Base-by-base conservation (phyloP, 92 coral and sea anemone species). In the Phenganax stokvisi region DNA sequence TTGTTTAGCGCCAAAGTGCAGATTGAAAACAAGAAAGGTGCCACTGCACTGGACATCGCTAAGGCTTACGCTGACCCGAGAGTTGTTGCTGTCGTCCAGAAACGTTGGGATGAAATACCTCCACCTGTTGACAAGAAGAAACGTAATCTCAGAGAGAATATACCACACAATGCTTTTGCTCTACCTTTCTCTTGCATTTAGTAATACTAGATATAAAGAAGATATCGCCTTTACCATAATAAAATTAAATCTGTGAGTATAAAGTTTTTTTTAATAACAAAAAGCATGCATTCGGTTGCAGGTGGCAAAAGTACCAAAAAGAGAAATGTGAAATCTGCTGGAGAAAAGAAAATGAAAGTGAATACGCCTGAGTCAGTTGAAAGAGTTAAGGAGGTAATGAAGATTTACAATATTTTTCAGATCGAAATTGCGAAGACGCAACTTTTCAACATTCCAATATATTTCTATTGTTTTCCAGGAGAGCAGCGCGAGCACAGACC, bases 81-180 rank as follows among this genome's bases (percentile, higher is more conserved):
- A 54, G 99, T 96, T 53, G 88, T 92, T 17, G 92, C 97, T 8
- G 86, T 96, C 77, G 97, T 96, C 6, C 99, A 96, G 85, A 96
- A 96, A 80, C 76, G 99, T 75, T 96, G 99, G 99, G 99, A 96
- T 81, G 99, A 96, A 84, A 96, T 96, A 10, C 99, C 99, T 30
- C 99, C 99, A 0, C 99, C 99, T 1, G 99, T 96, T 74, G 91
- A 96, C 60, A 96, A 96, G 82, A 79, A 76, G 29, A 93, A 93
- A 83, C 91, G 99, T 96, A 85, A 71, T 97, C 89, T 79, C 0
- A 9, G 20, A 44, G 25, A 17, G 44, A 47, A 59, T 17, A 12
- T 29, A 6, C 29, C n/a, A n/a, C 11, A n/a, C 11, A 37, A 29
- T 71, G 30, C 17, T 67, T 67, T 1, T 16, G 11, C 8, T 66